Base-by-base conservation (phyloP, 1,140 invertebrate genomes). In the Drosophila obscura region DNA sequence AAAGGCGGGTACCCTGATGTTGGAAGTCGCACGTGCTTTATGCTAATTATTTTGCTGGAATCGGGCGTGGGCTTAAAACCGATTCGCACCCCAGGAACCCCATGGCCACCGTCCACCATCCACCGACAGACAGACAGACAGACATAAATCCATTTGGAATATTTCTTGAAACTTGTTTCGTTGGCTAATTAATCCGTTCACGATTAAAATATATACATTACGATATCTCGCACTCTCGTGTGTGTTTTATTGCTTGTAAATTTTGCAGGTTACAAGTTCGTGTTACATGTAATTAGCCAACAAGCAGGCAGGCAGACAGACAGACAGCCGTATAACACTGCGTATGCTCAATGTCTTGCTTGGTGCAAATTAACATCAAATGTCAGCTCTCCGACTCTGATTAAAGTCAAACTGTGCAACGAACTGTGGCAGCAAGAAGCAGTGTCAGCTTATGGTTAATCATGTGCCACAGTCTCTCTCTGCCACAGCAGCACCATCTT, bases 371-470 rank as follows among this genome's bases (percentile, higher is more conserved):
- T 87, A 87, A 79, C 82, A 88, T 88, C 83, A 85, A 76, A 72
- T 79, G 83, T 72, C 82, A 81, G 82, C 39, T 41, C 43, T 39
- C 13, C 46, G n/a, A 22, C 39, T 22, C 78, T 82, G 82, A 85
- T 85, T 85, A 81, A 74, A 85, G 81, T 73, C 77, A 64, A 73
- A 80, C 73, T 79, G 82, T 52, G 82, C 80, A 83, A 67, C 80
- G 80, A 76, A 76, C 80, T 83, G 80, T 75, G 80, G 63, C 35
- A 76, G 79, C 58, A 75, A 83, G 80, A 39, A 13, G 76, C 72
- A 50, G 60, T 79, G 83, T 88, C 83, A 88, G 84, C 83, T 88
- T 89, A 88, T 77, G 76, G 76, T 69, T 83, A 88, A 88, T 88
- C 84, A 88, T 87, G 81, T 87, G 81, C 78, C 56, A 35, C 43